Evolutionary conservation across 23 tunicate genomes (phyloP).

Genomic region (Ciona savignyi): DNA sequence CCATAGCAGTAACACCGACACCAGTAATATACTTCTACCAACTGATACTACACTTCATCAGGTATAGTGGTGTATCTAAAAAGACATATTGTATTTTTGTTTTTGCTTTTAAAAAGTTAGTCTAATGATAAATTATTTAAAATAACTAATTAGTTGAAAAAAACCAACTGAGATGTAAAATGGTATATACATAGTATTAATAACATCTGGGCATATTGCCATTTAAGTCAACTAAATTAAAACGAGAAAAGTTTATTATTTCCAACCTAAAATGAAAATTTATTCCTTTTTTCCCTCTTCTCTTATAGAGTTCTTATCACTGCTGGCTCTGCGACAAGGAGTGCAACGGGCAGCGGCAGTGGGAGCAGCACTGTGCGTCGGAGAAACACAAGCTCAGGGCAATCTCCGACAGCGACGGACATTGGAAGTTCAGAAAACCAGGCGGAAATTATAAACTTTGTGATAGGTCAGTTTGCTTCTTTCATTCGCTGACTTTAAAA

Average conservation of each 20-base stretch:
- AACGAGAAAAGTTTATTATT: background rate
- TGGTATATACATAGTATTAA: too few relatives aligned
- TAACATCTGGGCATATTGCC: too few relatives aligned
- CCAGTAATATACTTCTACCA: conserved; percentile 42
- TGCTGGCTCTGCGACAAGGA: conserved; percentile 90
- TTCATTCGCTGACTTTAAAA: too few relatives aligned
- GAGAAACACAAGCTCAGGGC: conserved; percentile 76
- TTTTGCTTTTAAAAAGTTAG: too few relatives aligned
- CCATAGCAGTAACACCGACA: conserved; percentile 10
- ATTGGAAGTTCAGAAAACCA: conserved; percentile 80
- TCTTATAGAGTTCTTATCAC: conserved; percentile 56
- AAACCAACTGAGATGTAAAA: too few relatives aligned
- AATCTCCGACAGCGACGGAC: conserved; percentile 70
- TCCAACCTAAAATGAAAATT: background rate
- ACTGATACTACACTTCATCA: conserved; percentile 47
- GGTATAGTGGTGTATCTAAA: too few relatives aligned
- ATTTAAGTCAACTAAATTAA: too few relatives aligned
- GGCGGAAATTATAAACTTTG: conserved; percentile 77
- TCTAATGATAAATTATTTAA: too few relatives aligned
- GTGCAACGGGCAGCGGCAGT: conserved; percentile 67
- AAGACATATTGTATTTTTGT: too few relatives aligned
- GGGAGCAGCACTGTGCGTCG: conserved; percentile 72
- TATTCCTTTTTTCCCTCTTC: background rate
- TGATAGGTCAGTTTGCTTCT: conserved; percentile 34
- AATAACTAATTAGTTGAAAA: too few relatives aligned